These are phyloP conservation scores for Anarrhichthys ocellatus DNA, from an alignment of 2,113 vertebrate species.

Conservation along the genomic window DNA sequence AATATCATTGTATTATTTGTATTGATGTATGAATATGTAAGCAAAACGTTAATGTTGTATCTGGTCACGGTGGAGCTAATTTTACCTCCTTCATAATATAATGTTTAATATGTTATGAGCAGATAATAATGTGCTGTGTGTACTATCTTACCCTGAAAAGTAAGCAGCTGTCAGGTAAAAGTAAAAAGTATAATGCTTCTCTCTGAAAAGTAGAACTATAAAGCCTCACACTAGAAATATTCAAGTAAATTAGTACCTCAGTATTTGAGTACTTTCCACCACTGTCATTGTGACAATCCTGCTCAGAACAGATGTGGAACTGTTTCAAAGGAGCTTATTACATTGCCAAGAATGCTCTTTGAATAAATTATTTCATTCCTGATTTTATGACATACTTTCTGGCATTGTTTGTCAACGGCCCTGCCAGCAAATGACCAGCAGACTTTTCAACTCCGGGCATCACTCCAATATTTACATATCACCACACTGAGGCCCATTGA, in stretches of 20 bases:
- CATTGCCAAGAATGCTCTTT: conserved; percentile 2
- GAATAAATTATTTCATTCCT: background rate
- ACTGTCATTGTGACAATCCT: background rate
- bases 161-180: background rate
- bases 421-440: conserved; percentile 35
- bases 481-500: conserved; percentile 18
- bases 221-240: background rate
- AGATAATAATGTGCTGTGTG: background rate
- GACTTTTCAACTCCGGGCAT: conserved; percentile 9
- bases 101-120: background rate
- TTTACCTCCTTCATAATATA: background rate
- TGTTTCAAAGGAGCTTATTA: background rate
- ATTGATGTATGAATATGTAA: background rate
- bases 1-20: background rate
- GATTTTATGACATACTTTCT: conserved; percentile 23
- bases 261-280: background rate
- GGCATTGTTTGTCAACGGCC: background rate
- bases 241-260: too few relatives aligned
- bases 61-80: background rate
- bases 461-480: conserved; percentile 38
- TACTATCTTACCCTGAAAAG: background rate
- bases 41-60: background rate
- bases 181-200: background rate
- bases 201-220: background rate
- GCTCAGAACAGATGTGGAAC: background rate